Evolutionary conservation across 2,797 vertebrate genomes (phyloP).

Genomic region (Cuniculus paca): DNA sequence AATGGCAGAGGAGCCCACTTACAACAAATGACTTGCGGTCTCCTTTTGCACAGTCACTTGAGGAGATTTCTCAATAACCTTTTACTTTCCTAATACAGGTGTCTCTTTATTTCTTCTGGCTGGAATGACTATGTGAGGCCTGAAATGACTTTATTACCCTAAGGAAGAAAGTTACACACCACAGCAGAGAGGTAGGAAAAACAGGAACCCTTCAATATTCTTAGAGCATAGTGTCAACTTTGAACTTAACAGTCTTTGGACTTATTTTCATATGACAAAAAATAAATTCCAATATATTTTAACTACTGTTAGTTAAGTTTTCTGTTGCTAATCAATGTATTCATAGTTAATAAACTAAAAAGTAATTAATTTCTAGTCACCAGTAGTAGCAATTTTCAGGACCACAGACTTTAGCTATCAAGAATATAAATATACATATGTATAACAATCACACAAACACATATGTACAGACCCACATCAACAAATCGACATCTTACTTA

Average conservation of each 20-base stretch:
- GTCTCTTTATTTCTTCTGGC: neutral
- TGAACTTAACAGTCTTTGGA: neutral
- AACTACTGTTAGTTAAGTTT: neutral
- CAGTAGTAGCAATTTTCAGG: neutral
- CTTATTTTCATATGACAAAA: slow-evolving; percentile 17
- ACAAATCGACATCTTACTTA: neutral
- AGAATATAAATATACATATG: neutral
- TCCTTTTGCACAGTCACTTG: neutral
- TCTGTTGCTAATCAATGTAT: neutral
- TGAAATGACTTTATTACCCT: neutral
- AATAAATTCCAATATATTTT: neutral
- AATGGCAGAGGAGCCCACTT: neutral
- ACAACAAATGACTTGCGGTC: neutral
- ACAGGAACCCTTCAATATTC: neutral
- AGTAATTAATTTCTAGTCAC: neutral
- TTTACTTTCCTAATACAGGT: neutral
- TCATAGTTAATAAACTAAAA: neutral
- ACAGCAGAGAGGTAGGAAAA: neutral
- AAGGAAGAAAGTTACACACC: neutral
- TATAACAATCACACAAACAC: neutral
- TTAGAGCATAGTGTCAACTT: neutral
- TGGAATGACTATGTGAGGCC: neutral
- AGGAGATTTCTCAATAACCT: neutral
- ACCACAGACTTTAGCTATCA: neutral
- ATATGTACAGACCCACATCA: neutral